phyloP scores from a whole-genome alignment of 2,113 vertebrate genomes.

The Trematomus loennbergii region DNA sequence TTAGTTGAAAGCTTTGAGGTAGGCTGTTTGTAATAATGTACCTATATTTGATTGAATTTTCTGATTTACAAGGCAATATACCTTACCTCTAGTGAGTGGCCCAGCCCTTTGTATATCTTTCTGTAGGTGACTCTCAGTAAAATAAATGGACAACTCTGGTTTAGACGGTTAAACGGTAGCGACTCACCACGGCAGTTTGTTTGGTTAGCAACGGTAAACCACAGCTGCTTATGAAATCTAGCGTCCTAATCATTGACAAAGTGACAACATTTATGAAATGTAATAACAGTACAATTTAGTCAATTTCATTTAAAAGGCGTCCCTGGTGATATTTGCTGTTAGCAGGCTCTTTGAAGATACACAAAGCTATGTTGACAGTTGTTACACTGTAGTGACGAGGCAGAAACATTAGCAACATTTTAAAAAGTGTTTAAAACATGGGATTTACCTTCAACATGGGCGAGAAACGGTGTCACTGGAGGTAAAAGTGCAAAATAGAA shows the following conservation, averaged over 20 bases:
- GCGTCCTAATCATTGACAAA: background rate
- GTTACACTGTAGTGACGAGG: background rate
- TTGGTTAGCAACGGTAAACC: conserved; percentile 22
- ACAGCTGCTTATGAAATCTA: background rate
- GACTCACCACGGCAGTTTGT: background rate
- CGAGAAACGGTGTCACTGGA: background rate
- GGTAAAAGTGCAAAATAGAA: background rate
- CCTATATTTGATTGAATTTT: too few relatives aligned
- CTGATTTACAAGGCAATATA: too few relatives aligned
- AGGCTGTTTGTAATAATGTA: too few relatives aligned
- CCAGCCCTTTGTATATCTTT: too few relatives aligned
- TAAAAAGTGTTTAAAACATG: background rate
- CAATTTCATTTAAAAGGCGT: conserved; percentile 29
- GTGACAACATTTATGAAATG: background rate
- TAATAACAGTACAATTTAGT: accelerated
- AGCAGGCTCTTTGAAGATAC: background rate
- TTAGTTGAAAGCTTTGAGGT: too few relatives aligned
- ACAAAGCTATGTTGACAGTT: background rate
- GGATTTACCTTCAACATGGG: conserved; percentile 46
- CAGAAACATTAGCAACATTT: background rate
- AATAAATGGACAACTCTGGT: too few relatives aligned
- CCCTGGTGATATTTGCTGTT: background rate
- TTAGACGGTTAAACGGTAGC: too few relatives aligned
- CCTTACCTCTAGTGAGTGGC: too few relatives aligned
- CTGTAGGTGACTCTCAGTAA: too few relatives aligned